Percentiles rank a stretch among this genome's conserved stretches.
Conservation (phyloP, 2,113 vertebrate species). For the Lipotes vexillifer region DNA sequence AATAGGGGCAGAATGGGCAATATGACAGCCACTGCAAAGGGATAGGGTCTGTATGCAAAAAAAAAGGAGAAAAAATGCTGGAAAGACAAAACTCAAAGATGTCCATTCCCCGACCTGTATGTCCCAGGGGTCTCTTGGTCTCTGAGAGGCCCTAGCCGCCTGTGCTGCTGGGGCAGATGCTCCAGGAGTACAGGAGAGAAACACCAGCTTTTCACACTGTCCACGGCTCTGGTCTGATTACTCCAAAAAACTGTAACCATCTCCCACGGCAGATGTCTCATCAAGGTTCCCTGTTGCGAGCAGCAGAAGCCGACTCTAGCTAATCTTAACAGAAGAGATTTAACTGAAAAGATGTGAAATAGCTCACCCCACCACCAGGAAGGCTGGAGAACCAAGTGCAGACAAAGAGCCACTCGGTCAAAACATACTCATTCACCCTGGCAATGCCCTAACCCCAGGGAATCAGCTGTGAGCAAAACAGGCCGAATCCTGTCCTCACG, state of each 20-base stretch:
- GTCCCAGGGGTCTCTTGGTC: background rate
- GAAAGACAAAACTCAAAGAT: background rate
- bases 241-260: background rate
- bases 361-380: background rate
- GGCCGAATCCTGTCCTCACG: background rate
- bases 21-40: background rate
- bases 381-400: background rate
- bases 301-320: background rate
- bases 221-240: background rate
- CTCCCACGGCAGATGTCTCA: background rate
- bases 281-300: background rate
- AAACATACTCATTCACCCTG: background rate
- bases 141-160: no score
- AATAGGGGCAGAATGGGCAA: no score
- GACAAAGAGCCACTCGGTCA: background rate
- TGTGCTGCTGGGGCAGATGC: fast-evolving
- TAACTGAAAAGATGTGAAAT: background rate
- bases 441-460: background rate
- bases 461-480: background rate
- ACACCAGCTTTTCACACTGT: background rate
- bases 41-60: background rate
- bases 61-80: no score
- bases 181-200: background rate
- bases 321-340: background rate
- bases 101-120: fast-evolving